Evolutionary conservation across 1,140 invertebrate species (phyloP), one percentile per base, ranked within the genome.

Genomic region (Pseudomyrmex pallidus): DNA sequence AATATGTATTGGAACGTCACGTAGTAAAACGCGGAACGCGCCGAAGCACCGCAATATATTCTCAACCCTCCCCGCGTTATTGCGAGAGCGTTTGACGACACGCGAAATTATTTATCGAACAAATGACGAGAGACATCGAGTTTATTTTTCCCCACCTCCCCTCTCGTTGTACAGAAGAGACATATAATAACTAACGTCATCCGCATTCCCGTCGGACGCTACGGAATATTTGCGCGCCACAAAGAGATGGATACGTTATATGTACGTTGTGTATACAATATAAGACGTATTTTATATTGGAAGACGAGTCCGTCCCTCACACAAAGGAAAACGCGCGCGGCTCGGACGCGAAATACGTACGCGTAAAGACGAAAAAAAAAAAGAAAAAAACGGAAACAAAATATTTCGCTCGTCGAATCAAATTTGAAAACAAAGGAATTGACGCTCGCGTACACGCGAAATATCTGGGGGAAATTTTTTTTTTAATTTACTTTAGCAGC

Each of bases 71-170:
- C 48, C 44, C 7, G 54, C 17, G n/a, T 76, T 76, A 44, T 76
- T 56, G 64, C 22, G 2, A 59, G 48, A 59, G 48, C 44, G 35
- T 78, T 80, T 59, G 76, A 68, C 13, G 20, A 72, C 56, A 25
- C 2, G 12, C 15, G 54, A 48, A 59, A 48, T 20, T 78, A 80
- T 80, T 80, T 70, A 20, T 80, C 22, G 22, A 59, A 80, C 61
- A 70, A 80, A 72, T 70, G 22, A n/a, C 15, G 2, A 15, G 15
- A 25, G 59, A 64, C 22, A 17, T 54, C n/a, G n/a, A 48, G 20
- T n/a, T 80, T 59, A 68, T 78, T 80, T 80, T 72, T 8, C 54
- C 13, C 7, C 46, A 25, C n/a, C 12, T 8, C 9, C 12, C 12
- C 9, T 68, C 35, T 68, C 35, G 35, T 56, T 57, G 57, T n/a